Evolutionary conservation across 1,140 invertebrate genomes (phyloP), one percentile per base, ranked within the genome.

Genomic region (Trichoplusia ni): DNA sequence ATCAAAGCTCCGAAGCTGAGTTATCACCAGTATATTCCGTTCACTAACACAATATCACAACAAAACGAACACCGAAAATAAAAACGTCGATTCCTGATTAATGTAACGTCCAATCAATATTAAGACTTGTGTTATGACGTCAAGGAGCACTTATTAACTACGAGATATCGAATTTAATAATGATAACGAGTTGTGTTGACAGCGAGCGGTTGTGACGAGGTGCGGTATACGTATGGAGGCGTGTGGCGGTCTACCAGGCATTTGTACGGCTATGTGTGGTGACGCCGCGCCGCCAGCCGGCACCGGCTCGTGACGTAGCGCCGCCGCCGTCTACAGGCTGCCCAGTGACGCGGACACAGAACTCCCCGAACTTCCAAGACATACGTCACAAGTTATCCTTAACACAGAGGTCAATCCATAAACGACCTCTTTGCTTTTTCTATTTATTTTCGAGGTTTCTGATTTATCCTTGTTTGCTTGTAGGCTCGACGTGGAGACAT

Each of bases 221-320:
- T n/a, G 37, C 64, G 38, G 53, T 44, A 11, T 63, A 72, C 62
- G 66, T 72, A 59, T 72, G 70, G 63, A 54, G 65, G 64, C 56
- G 69, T 71, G 65, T 47, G 60, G 47, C 47, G 40, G 23, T 14
- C 27, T 16, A 14, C 40, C 40, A 35, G 23, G 62, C 23, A 44
- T 46, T 59, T 62, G 37, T 61, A 63, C 21, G 54, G 27, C 23
- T 13, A 27, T 49, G 38, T 29, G 61, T 29, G 44, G 44, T 25
- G 27, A 23, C 23, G 18, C 29, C 8, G 29, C 44, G 49, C 46
- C 33, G 46, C 33, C 35, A 25, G 33, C 53, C 33, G 33, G 60
- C 37, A 13, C 16, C 19, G 21, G n/a, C 5, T 7, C 13, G 33
- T 51, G 46, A 62, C 44, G 42, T 42, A 4, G 35, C 13, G 6